These are phyloP conservation scores for Halictus rubicundus DNA, from an alignment of 1,140 invertebrate species.

Conservation along the genomic window DNA sequence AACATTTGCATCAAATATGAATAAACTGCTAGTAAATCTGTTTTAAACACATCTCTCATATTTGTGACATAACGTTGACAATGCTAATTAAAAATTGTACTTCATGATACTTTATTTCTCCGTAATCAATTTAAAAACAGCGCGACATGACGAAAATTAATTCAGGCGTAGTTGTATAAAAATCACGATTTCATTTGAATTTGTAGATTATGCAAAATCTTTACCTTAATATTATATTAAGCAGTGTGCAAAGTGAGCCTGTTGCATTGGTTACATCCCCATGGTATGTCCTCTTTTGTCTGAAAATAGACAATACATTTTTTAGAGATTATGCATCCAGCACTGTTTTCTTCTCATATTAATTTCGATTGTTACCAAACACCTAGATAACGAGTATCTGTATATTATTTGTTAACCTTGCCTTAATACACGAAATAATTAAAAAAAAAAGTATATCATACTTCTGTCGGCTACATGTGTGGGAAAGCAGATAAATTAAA, in stretches of 20 bases:
- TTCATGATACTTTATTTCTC: slow-evolving; percentile 9
- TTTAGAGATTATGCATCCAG: slow-evolving; percentile 49
- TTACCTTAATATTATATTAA: slow-evolving; percentile 79
- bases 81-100: slow-evolving; percentile 20
- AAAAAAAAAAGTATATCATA: slow-evolving; percentile 32
- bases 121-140: slow-evolving; percentile 26
- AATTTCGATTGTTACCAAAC: slow-evolving; percentile 37
- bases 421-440: slow-evolving; percentile 30
- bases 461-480: slow-evolving; percentile 44
- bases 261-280: slow-evolving; percentile 56
- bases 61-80: slow-evolving; percentile 19
- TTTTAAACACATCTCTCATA: slow-evolving; percentile 9
- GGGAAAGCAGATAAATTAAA: slow-evolving; percentile 28
- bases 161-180: slow-evolving; percentile 60
- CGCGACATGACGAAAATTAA: slow-evolving; percentile 20
- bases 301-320: slow-evolving; percentile 76
- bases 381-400: slow-evolving; percentile 29
- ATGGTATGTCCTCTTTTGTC: slow-evolving; percentile 57
- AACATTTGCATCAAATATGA: slow-evolving; percentile 63
- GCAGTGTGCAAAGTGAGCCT: slow-evolving; percentile 63
- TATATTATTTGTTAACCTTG: slow-evolving; percentile 50
- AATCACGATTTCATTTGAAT: slow-evolving; percentile 59
- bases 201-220: slow-evolving; percentile 78
- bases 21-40: slow-evolving; percentile 39
- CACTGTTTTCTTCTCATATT: slow-evolving; percentile 13